phyloP scores from a whole-genome alignment of 2,888 invertebrate genomes.

The Panzeria rudis region DNA sequence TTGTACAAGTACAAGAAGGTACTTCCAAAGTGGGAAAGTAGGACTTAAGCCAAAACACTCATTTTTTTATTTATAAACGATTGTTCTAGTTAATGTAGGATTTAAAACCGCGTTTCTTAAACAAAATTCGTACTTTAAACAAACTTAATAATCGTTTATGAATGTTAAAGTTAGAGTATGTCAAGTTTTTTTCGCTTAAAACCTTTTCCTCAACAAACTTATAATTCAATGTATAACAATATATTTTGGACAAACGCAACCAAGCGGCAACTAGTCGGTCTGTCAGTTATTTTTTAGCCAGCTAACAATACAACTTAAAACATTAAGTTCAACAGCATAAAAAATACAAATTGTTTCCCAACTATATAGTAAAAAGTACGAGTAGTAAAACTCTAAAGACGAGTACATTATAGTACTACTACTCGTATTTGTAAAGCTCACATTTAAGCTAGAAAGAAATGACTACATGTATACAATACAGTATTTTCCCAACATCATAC shows the following conservation, averaged over 20 bases:
- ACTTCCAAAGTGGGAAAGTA: too few relatives aligned
- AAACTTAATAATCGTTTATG: too few relatives aligned
- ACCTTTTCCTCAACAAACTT: not conserved
- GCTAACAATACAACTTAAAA: conserved; percentile 42
- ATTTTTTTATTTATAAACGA: too few relatives aligned
- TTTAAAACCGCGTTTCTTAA: too few relatives aligned
- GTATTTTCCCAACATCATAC: conserved; percentile 21
- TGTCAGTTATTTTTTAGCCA: conserved; percentile 16
- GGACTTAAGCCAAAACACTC: too few relatives aligned
- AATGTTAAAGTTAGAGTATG: too few relatives aligned
- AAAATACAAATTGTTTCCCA: conserved; percentile 50
- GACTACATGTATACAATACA: conserved; percentile 48
- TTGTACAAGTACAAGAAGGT: too few relatives aligned
- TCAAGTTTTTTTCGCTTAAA: too few relatives aligned
- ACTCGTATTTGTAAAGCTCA: conserved; percentile 52
- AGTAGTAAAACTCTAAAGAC: conserved; percentile 40
- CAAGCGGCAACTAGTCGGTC: conserved; percentile 25
- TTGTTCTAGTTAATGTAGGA: too few relatives aligned
- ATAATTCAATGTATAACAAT: conserved; percentile 17
- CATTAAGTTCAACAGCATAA: conserved; percentile 43
- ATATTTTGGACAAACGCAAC: conserved; percentile 11
- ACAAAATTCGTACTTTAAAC: too few relatives aligned
- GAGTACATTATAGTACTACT: conserved; percentile 52
- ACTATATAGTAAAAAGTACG: conserved; percentile 59
- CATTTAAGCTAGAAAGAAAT: conserved; percentile 60